These are phyloP conservation scores for Oncopeltus fasciatus DNA, from an alignment of 1,140 invertebrate species.

Conservation along the genomic window DNA sequence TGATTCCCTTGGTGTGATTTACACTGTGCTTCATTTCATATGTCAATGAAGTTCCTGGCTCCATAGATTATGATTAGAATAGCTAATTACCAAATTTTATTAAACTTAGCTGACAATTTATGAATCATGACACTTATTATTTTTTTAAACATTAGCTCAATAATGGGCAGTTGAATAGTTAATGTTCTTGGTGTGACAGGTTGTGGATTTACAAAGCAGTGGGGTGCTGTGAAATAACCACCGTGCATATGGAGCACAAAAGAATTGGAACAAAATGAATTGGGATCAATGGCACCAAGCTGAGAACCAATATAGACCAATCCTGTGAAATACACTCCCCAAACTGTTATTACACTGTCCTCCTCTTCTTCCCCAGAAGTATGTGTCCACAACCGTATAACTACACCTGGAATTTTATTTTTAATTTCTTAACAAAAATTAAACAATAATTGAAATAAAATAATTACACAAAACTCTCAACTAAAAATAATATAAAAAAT, in stretches of 20 bases:
- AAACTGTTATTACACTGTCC: slow-evolving; percentile 47
- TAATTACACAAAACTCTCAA: too few relatives aligned
- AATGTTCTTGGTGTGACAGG: slow-evolving; percentile 28
- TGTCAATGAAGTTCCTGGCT: too few relatives aligned
- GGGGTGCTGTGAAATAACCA: slow-evolving; percentile 54
- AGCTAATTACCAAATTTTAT: too few relatives aligned
- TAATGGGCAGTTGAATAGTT: slow-evolving; percentile 32
- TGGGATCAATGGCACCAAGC: slow-evolving; percentile 50
- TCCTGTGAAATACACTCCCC: slow-evolving; percentile 73
- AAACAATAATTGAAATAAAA: background rate
- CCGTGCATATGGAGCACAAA: slow-evolving; percentile 77
- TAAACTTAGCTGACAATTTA: too few relatives aligned
- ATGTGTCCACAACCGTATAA: slow-evolving; percentile 38
- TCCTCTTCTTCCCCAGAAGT: slow-evolving; percentile 30
- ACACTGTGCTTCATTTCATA: too few relatives aligned
- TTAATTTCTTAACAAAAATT: background rate
- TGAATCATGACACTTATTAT: too few relatives aligned
- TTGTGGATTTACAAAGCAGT: slow-evolving; percentile 27
- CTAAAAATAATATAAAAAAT: too few relatives aligned
- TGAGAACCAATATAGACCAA: slow-evolving; percentile 63
- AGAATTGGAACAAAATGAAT: slow-evolving; percentile 55
- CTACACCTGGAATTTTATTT: slow-evolving; percentile 32
- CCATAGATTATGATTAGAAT: too few relatives aligned
- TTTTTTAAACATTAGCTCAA: too few relatives aligned
- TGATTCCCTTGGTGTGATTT: too few relatives aligned